Percentiles rank a stretch among this genome's conserved stretches.
These are phyloP conservation scores for Tyto alba DNA, from an alignment of 2,113 vertebrate species.

Conservation along the genomic window DNA sequence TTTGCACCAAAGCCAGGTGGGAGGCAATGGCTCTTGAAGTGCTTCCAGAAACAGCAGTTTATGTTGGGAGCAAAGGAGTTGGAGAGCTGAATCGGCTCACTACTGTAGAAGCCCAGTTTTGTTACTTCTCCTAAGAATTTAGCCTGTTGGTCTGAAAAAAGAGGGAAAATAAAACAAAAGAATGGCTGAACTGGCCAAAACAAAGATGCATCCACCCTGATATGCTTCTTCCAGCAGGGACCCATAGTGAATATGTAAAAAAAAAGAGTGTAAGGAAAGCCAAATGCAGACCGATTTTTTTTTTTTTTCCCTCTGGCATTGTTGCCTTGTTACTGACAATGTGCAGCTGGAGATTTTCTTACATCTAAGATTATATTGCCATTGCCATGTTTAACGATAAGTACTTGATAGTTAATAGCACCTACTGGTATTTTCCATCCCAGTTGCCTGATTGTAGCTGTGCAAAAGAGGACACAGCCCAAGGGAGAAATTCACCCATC, in stretches of 20 bases:
- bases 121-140: neutral
- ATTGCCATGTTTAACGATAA: accelerated
- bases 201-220: neutral
- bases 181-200: neutral
- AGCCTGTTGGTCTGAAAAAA: neutral
- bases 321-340: neutral
- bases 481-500: neutral
- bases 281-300: neutral
- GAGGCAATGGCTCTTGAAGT: neutral
- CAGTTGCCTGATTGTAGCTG: neutral
- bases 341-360: neutral
- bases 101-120: neutral
- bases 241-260: neutral
- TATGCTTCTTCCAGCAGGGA: neutral
- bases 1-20: neutral
- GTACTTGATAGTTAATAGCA: neutral
- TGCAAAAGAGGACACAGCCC: neutral
- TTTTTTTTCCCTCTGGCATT: neutral
- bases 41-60: neutral
- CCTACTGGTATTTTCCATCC: neutral
- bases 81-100: neutral
- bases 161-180: neutral
- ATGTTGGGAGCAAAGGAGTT: neutral
- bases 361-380: neutral
- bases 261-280: neutral